Evolutionary conservation across 1,140 invertebrate species (phyloP).

Genomic region (Dendroctonus valens): DNA sequence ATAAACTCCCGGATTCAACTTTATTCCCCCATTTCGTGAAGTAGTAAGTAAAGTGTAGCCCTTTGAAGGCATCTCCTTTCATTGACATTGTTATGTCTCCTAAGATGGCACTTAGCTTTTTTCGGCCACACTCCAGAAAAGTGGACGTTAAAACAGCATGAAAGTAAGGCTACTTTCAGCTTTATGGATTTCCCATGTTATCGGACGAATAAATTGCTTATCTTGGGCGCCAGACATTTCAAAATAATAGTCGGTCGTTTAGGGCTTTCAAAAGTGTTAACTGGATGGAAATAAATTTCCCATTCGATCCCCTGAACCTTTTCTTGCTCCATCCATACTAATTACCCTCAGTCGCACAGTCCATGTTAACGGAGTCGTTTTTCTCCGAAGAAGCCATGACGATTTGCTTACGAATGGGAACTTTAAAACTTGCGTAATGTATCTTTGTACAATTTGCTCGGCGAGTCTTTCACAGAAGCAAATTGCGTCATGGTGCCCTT

Average conservation of each 20-base stretch:
- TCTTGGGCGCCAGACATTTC: too few relatives aligned
- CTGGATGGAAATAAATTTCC: background rate
- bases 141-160: background rate
- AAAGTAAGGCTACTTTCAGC: conserved; percentile 1
- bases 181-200: conserved; percentile 16
- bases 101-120: background rate
- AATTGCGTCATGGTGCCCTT: conserved; percentile 15
- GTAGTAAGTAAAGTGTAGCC: background rate
- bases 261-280: background rate
- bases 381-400: conserved; percentile 12
- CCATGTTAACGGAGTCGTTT: conserved; percentile 15
- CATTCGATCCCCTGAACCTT: background rate
- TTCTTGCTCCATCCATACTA: conserved; percentile 11
- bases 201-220: background rate
- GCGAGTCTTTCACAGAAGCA: conserved; percentile 11
- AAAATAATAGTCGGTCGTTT: too few relatives aligned
- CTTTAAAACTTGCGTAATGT: conserved; percentile 18
- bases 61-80: background rate
- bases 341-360: background rate
- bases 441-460: conserved; percentile 17
- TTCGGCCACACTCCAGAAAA: background rate
- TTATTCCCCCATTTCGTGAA: too few relatives aligned
- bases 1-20: too few relatives aligned
- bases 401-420: conserved; percentile 18
- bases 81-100: conserved; percentile 1